A percentile compares a stretch with the other conserved stretches of the same genome.
Evolutionary conservation across 2,888 invertebrate species (phyloP).

Genomic region (Amiota minor): DNA sequence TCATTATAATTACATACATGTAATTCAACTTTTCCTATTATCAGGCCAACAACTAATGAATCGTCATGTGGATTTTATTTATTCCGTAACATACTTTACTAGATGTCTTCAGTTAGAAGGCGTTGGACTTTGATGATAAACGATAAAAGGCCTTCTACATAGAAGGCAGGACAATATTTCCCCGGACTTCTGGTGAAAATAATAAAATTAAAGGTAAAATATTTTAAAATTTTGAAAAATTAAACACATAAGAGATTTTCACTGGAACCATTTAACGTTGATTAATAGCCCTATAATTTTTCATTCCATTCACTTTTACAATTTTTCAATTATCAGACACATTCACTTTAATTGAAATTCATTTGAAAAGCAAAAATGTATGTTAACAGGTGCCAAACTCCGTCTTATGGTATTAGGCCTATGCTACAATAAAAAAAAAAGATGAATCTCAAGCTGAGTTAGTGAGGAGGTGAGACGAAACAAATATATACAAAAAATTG

Average conservation of each 20-base stretch:
- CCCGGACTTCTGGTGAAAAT: too few relatives aligned
- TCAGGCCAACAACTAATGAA: too few relatives aligned
- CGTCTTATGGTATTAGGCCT: neutral
- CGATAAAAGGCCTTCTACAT: too few relatives aligned
- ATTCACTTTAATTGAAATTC: conserved; percentile 44
- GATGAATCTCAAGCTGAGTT: neutral
- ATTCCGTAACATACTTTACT: too few relatives aligned
- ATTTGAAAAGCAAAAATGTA: conserved; percentile 41
- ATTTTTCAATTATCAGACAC: neutral
- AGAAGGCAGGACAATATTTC: too few relatives aligned
- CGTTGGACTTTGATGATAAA: too few relatives aligned
- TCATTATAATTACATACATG: too few relatives aligned
- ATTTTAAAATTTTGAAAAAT: neutral
- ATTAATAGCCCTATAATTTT: conserved; percentile 15
- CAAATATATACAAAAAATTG: neutral
- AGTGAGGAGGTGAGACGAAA: neutral
- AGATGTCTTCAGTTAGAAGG: too few relatives aligned
- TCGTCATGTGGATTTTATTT: too few relatives aligned
- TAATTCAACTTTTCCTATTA: too few relatives aligned
- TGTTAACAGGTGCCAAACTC: conserved; percentile 17
- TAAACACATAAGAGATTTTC: neutral
- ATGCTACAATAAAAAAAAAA: neutral
- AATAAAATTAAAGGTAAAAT: neutral
- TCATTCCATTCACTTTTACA: neutral
- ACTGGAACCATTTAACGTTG: conserved; percentile 7